Base-by-base conservation (phyloP, 2,888 invertebrate genomes). In the Nymphalis polychloros region DNA sequence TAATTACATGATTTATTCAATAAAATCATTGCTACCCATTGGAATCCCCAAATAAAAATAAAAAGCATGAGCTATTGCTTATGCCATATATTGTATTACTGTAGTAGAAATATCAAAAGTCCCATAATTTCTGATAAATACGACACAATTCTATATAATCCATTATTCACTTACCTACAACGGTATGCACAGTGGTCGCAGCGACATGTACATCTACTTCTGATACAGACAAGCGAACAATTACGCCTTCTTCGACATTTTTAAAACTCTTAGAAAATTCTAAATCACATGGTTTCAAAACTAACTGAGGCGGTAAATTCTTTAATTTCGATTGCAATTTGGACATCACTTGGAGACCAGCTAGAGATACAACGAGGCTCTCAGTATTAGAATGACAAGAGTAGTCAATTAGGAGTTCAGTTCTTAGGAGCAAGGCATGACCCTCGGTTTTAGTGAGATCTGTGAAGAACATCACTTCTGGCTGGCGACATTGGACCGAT, bases 391-490 rank as follows among this genome's bases (percentile, higher is more conserved):
- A 93, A 78, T 96, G 95, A 60, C 93, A 88, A 46, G 95, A 95
- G 83, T 95, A 96, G 81, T 96, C 96, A 0, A 95, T 88, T 23
- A 95, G 88, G 16, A 96, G 90, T 83, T 96, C 96, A 0, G 95
- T 93, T 75, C 96, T 94, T 10, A 96, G 90, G 16, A 97, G 93
- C 53, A 96, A 83, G 6, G 95, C 94, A 76, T 94, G 94, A 1
- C 95, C 94, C 53, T 93, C 94, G 27, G 93, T 93, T 52, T 94
- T 93, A 10, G 93, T 93, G n/a, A 93, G 88, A 76, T 95, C 94
- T 0, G 96, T 95, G 81, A 96, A 95, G 76, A 97, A 93, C 86
- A 96, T 94, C 61, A 97, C 91, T 85, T 97, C 97, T 0, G 97
- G 97, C 79, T 96, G 95, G 46, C 96, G 94, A 76, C 97, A 93